Evolutionary conservation across 1,140 invertebrate species (phyloP), one percentile per base, ranked within the genome.

Genomic region (Nomia melanderi): DNA sequence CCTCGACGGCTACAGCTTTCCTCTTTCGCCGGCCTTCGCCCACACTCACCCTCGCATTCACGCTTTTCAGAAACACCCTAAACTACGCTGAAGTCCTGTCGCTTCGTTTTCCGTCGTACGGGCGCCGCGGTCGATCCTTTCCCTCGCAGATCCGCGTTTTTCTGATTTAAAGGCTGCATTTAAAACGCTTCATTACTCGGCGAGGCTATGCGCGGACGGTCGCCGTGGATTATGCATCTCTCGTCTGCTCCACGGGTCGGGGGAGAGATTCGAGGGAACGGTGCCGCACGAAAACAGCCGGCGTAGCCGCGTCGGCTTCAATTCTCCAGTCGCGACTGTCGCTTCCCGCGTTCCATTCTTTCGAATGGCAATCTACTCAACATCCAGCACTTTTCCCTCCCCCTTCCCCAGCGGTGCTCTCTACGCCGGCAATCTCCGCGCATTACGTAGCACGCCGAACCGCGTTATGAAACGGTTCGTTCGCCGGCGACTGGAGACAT

Each of bases 161-260:
- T 86, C 8, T 77, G 74, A 86, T 84, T 85, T 81, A 78, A 86
- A 81, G 72, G 85, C 77, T 84, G 87, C 77, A 88, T 88, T 86
- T 88, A 86, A 86, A 88, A 86, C 62, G 83, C 84, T 86, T 88
- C 86, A 84, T 88, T 88, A 87, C 75, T 53, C 53, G 53, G 54
- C 62, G 59, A 4, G 20, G 27, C 65, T 67, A 54, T 27, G 41
- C 27, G 56, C 14, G 69, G 9, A 25, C 23, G 70, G 72, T 57
- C 23, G 60, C 66, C 67, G 54, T 65, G 79, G 73, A 85, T 86
- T 83, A 86, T 86, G 81, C 83, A 81, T 83, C 67, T 77, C 83
- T 82, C 76, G 72, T 87, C 85, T 85, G 76, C 72, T 64, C 59
- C 20, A 3, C 59, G 73, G 66, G 57, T 74, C 67, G 67, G 73